Evolutionary conservation across 2,797 vertebrate species (phyloP).

Genomic region (Sorex maritimensis): DNA sequence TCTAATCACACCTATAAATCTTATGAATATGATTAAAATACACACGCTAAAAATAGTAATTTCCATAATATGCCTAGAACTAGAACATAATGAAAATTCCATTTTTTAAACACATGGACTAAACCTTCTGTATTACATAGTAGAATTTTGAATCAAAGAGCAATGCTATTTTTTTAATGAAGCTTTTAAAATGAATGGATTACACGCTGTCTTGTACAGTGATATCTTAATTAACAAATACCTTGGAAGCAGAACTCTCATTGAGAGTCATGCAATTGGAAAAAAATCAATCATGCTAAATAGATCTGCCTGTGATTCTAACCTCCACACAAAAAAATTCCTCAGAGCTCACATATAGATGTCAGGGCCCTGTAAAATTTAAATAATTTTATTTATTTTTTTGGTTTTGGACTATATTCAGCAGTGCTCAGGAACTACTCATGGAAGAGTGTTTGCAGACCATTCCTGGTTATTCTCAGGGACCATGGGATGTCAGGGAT

Average conservation of each 20-base stretch:
- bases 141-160: slow-evolving; percentile 65
- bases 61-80: slow-evolving; percentile 77
- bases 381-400: background rate
- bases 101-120: slow-evolving; percentile 75
- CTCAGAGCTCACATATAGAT: background rate
- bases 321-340: background rate
- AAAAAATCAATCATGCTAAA: slow-evolving; percentile 8
- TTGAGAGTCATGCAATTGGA: background rate
- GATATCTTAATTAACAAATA: slow-evolving; percentile 63
- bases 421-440: too few species aligned
- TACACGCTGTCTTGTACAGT: background rate
- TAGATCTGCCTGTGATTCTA: background rate
- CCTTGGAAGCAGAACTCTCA: slow-evolving; percentile 1
- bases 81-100: slow-evolving; percentile 68
- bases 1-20: slow-evolving; percentile 83
- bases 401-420: too few species aligned
- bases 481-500: too few species aligned
- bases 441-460: too few species aligned
- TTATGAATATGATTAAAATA: slow-evolving; percentile 72
- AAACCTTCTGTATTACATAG: slow-evolving; percentile 50
- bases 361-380: background rate
- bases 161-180: slow-evolving; percentile 68
- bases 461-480: too few species aligned
- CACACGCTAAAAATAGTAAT: slow-evolving; percentile 72
- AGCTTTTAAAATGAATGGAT: slow-evolving; percentile 58